Conservation (phyloP, 2,888 invertebrate species). For the Muschampia plurimacula region DNA sequence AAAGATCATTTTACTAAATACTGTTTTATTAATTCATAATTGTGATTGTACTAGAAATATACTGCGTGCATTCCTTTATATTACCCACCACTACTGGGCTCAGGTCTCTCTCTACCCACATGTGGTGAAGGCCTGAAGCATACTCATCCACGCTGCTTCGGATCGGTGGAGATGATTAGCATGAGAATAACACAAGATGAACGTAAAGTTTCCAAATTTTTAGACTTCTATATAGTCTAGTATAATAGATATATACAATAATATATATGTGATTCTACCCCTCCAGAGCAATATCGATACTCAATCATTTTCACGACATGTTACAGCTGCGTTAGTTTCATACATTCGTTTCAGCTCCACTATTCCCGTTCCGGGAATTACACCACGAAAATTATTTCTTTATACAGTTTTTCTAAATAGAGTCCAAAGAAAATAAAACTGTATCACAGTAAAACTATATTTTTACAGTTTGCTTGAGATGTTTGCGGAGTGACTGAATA, state of each 20-base stretch:
- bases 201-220: too few species aligned
- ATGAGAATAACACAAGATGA: too few species aligned
- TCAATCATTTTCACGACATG: constrained; percentile 23
- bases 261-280: background rate
- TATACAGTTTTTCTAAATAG: background rate
- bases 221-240: background rate
- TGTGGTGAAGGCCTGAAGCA: too few species aligned
- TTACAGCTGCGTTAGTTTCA: constrained; percentile 18
- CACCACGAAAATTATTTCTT: background rate
- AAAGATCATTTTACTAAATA: too few species aligned
- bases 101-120: too few species aligned
- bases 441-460: background rate
- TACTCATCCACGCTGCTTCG: too few species aligned
- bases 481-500: background rate
- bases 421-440: background rate
- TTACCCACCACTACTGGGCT: too few species aligned
- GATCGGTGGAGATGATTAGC: too few species aligned
- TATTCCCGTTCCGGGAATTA: background rate
- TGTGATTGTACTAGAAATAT: too few species aligned
- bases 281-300: constrained; percentile 12
- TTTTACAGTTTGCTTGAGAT: background rate
- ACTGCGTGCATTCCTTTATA: too few species aligned
- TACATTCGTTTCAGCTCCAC: constrained; percentile 3
- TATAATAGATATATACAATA: background rate
- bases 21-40: too few species aligned